Evolutionary conservation across 1,140 invertebrate species (phyloP), one percentile per base, ranked within the genome.

Genomic region (Sitophilus oryzae): DNA sequence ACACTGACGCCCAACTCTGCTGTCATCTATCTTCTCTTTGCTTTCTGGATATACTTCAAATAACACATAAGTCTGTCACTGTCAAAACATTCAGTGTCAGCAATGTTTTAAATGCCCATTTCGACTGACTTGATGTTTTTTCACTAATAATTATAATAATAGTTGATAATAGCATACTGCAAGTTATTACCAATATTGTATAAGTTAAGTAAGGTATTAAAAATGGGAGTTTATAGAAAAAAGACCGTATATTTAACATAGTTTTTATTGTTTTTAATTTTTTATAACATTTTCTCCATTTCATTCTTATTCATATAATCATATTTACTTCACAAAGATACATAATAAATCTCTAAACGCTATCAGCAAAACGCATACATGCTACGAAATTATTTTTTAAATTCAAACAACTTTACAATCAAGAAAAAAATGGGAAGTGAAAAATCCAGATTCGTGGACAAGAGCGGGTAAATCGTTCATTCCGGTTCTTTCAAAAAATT

Each of bases 201-300:
- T n/a, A n/a, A n/a, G n/a, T n/a, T n/a, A n/a, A n/a, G n/a, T n/a
- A n/a, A n/a, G n/a, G n/a, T n/a, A n/a, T n/a, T n/a, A n/a, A n/a
- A n/a, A n/a, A n/a, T n/a, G n/a, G n/a, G n/a, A n/a, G n/a, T n/a
- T n/a, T n/a, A n/a, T 30, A 30, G 11, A 30, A 6, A 30, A 30
- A 6, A 30, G 25, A 11, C 25, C 25, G 11, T 6, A 6, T 30
- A 30, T 53, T 36, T 55, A 55, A 55, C 52, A 48, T 55, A 55
- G 48, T 44, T 55, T 46, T 19, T 55, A 46, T 53, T 55, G 19
- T 18, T 47, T 55, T 55, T 55, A 47, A 47, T 10, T 55, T 47
- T 55, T 55, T 55, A 55, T 55, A 48, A 55, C 52, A 55, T 55
- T 55, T 55, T 55, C 45, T 55, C 52, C 47, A 16, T 47, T 41